Base-by-base conservation (phyloP, 2,888 invertebrate species). In the Deroplatys truncata region DNA sequence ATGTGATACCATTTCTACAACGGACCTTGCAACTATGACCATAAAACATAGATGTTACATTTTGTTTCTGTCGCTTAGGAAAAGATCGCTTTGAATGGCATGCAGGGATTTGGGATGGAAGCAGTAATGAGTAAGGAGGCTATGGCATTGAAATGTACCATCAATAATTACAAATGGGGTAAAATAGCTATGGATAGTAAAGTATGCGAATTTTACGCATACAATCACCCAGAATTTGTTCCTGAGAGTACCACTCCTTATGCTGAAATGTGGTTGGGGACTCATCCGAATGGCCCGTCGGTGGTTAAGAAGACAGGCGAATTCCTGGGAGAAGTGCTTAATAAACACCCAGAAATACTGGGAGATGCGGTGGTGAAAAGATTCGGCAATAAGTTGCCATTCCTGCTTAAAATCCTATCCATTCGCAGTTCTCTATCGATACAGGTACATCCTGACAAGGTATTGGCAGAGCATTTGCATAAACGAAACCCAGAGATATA, bases 261-360 rank as follows among this genome's bases (percentile, higher is more conserved):
- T 93, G 98, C 98, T 2, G 98, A 99, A 94, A 93, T 99, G 89
- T 99, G 99, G 99, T 98, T 99, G 97, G 99, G 99, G 0, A 98
- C 98, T 0, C 99, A 99, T 93, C 95, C 96, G 0, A 99, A 97
- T 93, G 99, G 98, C 0, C 98, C 98, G 0, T 97, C 98, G 0
- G 93, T 95, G 86, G 93, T 97, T 1, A 56, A 56, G 56, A 94
- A 94, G 85, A 95, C 94, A 56, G 94, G 95, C 89, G 93, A 95
- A 88, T 92, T 94, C 0, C 93, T 97, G 13, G 94, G 95, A 0
- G 94, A 96, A 4, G 96, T 93, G 93, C 92, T 96, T 15, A 90
- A 94, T 91, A 94, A 96, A 91, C 95, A 98, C 93, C 94, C 95
- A 49, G 94, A 96, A 91, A 94, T 95, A 35, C 94, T 98, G 88